These are phyloP conservation scores for Cosmorhoe ocellata DNA, from an alignment of 2,888 invertebrate species.

Conservation along the genomic window DNA sequence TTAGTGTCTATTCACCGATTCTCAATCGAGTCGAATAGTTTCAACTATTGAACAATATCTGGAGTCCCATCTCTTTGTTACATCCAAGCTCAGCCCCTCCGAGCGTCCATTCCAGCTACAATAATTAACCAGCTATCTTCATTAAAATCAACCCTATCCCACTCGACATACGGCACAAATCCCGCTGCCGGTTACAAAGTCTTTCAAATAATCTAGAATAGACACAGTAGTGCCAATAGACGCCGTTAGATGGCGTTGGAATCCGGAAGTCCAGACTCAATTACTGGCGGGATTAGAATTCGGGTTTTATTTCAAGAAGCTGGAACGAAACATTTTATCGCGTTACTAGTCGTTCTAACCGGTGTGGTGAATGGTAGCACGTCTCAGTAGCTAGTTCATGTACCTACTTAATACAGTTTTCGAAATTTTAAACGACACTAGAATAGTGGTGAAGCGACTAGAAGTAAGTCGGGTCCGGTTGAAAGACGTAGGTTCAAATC, in stretches of 20 bases:
- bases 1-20: constrained; percentile 17
- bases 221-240: constrained; percentile 2
- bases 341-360: neutral
- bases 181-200: neutral
- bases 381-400: no score
- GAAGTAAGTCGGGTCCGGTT: no score
- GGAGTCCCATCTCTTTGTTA: constrained; percentile 31
- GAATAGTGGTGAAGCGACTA: no score
- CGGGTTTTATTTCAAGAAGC: neutral
- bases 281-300: constrained; percentile 10
- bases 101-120: constrained; percentile 16
- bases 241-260: constrained; percentile 10
- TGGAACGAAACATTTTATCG: neutral
- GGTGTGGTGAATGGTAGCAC: no score
- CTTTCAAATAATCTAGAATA: neutral
- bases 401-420: no score
- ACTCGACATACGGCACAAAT: neutral
- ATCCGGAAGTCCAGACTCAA: constrained; percentile 3
- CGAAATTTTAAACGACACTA: no score
- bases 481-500: no score
- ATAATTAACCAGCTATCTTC: neutral
- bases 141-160: neutral
- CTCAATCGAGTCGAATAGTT: constrained; percentile 30
- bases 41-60: constrained; percentile 29
- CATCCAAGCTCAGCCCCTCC: constrained; percentile 14